phyloP scores from a whole-genome alignment of 92 coral and sea anemone species.

The Porites rus region DNA sequence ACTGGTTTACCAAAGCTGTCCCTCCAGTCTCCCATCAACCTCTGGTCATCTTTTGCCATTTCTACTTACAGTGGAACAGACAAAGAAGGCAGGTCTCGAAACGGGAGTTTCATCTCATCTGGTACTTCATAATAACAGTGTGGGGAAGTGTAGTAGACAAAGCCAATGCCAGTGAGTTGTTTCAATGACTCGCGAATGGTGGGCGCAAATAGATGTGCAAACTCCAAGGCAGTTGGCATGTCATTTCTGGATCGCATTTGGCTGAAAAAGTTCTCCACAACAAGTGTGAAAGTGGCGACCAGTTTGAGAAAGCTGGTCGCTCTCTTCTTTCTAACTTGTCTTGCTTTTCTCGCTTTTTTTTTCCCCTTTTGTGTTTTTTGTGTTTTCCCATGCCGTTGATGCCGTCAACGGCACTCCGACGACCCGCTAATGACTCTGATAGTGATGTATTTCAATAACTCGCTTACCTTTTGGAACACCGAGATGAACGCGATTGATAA shows the following conservation, averaged over 20 bases:
- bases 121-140: conserved; percentile 39
- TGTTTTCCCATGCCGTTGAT: no score
- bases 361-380: no score
- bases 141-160: conserved; percentile 44
- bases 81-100: conserved; percentile 29
- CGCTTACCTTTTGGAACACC: no score
- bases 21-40: conserved; percentile 64
- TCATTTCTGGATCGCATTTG: conserved; percentile 55
- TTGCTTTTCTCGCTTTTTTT: no score
- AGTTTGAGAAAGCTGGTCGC: background rate
- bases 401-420: no score
- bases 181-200: conserved; percentile 51
- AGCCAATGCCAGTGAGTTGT: conserved; percentile 41
- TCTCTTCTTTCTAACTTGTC: no score
- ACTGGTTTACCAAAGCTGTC: conserved; percentile 60
- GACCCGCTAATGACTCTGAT: no score
- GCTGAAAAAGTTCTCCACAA: conserved; percentile 50
- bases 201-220: conserved; percentile 48
- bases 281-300: conserved; percentile 36
- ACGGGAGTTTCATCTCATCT: conserved; percentile 40
- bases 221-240: conserved; percentile 56
- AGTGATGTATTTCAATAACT: no score
- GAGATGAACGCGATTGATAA: no score
- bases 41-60: conserved; percentile 60
- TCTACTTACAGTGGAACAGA: conserved; percentile 30